Evolutionary conservation across 64 coral and sea anemone genomes (phyloP).

Genomic region (Platygyra sinensis): DNA sequence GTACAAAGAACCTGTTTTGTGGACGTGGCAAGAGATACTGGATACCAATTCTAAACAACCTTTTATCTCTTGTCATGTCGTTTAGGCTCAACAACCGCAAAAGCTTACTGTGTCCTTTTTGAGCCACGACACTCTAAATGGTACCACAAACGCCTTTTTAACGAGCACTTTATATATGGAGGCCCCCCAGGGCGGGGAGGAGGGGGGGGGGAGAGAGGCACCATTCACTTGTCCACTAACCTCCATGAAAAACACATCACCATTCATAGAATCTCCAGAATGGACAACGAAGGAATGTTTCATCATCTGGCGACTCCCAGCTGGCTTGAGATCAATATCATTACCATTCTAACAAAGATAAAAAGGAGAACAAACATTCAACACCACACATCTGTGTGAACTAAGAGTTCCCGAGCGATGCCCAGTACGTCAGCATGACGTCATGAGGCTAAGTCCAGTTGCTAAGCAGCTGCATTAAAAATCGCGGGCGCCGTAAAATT

Average conservation of each 20-base stretch:
- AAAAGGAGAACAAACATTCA: not conserved
- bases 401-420: not conserved
- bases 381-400: not conserved
- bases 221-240: not conserved
- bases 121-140: too few relatives aligned
- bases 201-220: too few relatives aligned
- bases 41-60: too few relatives aligned
- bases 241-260: constrained; percentile 98
- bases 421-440: not conserved
- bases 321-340: constrained; percentile 88
- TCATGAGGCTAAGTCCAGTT: not conserved
- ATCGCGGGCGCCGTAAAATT: too few relatives aligned
- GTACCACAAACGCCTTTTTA: too few relatives aligned
- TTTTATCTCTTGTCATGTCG: too few relatives aligned
- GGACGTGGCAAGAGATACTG: too few relatives aligned
- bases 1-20: too few relatives aligned
- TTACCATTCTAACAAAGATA: constrained; percentile 77
- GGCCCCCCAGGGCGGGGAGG: too few relatives aligned
- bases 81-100: too few relatives aligned
- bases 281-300: constrained; percentile 96
- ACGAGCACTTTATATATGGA: too few relatives aligned
- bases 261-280: constrained; percentile 87
- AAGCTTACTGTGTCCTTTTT: too few relatives aligned
- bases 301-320: constrained; percentile 78
- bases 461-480: not conserved